Base-by-base conservation (phyloP, 1,140 invertebrate genomes). In the Drosophila jambulina region DNA sequence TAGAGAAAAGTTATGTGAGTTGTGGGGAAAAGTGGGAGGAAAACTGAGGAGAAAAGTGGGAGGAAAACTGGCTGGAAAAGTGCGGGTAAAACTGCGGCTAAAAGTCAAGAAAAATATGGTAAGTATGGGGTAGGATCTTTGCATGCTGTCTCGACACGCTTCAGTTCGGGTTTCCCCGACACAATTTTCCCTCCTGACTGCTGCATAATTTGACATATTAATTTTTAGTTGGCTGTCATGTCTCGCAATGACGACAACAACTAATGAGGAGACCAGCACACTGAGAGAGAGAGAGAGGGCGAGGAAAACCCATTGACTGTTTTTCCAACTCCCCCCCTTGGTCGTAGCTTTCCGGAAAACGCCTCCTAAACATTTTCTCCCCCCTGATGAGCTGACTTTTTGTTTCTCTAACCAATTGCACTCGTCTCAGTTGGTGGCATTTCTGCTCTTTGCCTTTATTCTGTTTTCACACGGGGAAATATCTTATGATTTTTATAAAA, bases 191-290 rank as follows among this genome's bases (percentile, higher is more conserved):
- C 57, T 58, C 43, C 48, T 36, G 54, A 36, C 56, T 70, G 69
- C 57, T 68, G 68, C 80, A 88, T 88, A 88, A 88, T 88, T 87
- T 87, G 83, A 87, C 84, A 87, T 87, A 87, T 87, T 87, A 80
- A 87, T 87, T 87, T 80, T 70, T 49, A 71, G 84, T 76, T 60
- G 70, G 48, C 65, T 87, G 75, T 69, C 79, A 71, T 53, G 79
- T 45, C 46, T 72, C 40, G 27, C 36, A 65, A 77, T 82, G 79
- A 82, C 79, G 74, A 78, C 79, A 77, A 67, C 64, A 71, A 68
- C 80, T 74, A 82, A 82, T 82, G 74, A 65, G 76, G 59, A 56
- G 45, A 58, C 29, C n/a, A 58, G 29, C 13, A 17, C 53, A 15
- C 25, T 63, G 7, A 9, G 17, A 49, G 17, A 29, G 10, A 69